Conservation (phyloP, 2,113 vertebrate genomes). For the Python bivittatus region DNA sequence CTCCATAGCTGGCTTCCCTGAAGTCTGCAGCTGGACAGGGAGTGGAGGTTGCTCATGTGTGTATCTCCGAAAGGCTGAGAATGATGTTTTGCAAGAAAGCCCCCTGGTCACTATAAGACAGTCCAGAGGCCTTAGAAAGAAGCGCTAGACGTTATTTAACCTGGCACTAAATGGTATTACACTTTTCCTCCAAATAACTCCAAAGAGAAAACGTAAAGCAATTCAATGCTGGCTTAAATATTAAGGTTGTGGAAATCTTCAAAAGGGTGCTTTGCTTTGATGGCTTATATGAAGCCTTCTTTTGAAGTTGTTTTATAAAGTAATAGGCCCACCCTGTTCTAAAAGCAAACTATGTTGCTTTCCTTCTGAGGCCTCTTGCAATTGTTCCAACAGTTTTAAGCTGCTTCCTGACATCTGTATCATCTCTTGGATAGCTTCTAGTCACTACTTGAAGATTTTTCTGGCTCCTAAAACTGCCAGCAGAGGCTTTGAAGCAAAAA, state of each 20-base stretch:
- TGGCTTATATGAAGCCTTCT: background rate
- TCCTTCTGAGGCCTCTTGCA: background rate
- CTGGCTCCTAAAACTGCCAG: background rate
- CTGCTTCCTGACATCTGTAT: background rate
- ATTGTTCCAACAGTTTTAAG: background rate
- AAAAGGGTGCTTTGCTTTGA: background rate
- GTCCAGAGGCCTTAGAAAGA: too few relatives aligned
- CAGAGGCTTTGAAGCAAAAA: background rate
- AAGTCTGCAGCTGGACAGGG: too few relatives aligned
- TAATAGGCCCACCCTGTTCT: background rate
- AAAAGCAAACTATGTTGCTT: background rate
- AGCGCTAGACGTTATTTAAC: background rate
- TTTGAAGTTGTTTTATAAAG: background rate
- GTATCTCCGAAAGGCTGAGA: background rate
- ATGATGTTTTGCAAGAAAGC: background rate
- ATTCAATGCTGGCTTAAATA: background rate
- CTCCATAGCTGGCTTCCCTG: too few relatives aligned
- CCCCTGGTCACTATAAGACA: background rate
- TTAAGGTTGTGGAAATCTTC: background rate
- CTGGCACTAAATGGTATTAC: background rate
- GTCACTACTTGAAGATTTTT: background rate
- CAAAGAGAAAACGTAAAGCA: background rate
- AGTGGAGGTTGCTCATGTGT: too few relatives aligned
- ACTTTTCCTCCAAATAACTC: background rate
- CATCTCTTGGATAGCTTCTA: background rate